A percentile compares a stretch with the other conserved stretches of the same genome.
These are phyloP conservation scores for Siphonodentalium dalli DNA, from an alignment of 2,888 invertebrate species.

Conservation along the genomic window DNA sequence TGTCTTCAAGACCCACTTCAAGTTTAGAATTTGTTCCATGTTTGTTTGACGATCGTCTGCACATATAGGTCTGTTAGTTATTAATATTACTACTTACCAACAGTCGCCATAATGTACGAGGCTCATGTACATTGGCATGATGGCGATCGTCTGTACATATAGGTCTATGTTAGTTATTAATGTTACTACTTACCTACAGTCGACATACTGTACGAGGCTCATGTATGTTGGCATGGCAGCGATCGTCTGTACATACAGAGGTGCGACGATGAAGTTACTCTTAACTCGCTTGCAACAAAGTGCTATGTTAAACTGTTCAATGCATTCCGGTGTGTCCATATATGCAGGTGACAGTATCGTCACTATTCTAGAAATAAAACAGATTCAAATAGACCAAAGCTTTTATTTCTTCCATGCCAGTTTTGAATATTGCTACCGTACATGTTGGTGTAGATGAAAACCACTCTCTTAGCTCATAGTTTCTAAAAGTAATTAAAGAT, in stretches of 20 bases:
- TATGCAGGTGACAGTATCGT: constrained; percentile 37
- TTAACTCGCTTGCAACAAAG: constrained; percentile 42
- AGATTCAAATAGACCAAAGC: no score
- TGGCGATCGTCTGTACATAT: constrained; percentile 33
- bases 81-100: no score
- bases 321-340: constrained; percentile 29
- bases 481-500: no score
- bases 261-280: constrained; percentile 33
- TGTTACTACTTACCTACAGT: constrained; percentile 46
- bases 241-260: constrained; percentile 38
- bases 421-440: no score
- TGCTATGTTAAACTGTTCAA: constrained; percentile 50
- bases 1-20: no score
- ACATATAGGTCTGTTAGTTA: no score
- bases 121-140: constrained; percentile 45
- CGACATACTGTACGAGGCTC: constrained; percentile 46
- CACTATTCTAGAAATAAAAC: constrained; percentile 33
- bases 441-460: no score
- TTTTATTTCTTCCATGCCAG: no score
- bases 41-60: constrained; percentile 31
- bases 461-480: no score
- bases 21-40: no score
- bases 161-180: no score
- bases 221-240: constrained; percentile 44
- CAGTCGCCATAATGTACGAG: constrained; percentile 49